These are phyloP conservation scores for Sebastes reedi DNA, from an alignment of 2,797 vertebrate genomes.

Conservation along the genomic window DNA sequence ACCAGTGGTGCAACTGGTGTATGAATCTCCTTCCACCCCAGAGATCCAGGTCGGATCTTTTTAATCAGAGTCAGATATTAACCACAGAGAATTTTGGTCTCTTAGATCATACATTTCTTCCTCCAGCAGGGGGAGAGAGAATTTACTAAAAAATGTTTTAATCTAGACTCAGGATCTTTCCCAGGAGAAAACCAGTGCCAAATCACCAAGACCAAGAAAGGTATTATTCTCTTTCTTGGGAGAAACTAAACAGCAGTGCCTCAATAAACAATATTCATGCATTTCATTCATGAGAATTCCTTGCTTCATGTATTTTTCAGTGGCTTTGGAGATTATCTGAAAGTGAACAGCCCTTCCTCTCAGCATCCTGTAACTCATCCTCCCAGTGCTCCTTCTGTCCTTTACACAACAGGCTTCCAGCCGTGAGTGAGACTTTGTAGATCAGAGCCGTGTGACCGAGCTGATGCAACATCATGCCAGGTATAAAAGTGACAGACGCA, in stretches of 20 bases:
- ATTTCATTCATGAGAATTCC: neutral
- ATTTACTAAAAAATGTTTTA: neutral
- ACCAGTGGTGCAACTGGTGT: conserved; percentile 4
- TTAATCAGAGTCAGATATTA: conserved; percentile 29
- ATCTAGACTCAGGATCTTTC: conserved; percentile 1
- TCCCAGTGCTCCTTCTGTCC: neutral
- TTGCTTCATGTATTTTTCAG: conserved; percentile 34
- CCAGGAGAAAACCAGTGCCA: neutral
- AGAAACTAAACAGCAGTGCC: neutral
- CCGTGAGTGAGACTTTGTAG: neutral
- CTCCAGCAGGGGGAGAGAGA: neutral
- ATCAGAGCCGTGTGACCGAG: conserved; percentile 19
- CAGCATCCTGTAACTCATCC: conserved; percentile 21
- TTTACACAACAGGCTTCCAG: conserved; percentile 16
- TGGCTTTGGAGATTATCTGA: conserved; percentile 26
- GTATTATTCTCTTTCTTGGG: neutral
- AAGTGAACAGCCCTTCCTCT: conserved; percentile 13
- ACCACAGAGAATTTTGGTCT: neutral
- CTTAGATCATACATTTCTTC: conserved; percentile 15
- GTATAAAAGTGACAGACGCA: conserved; percentile 39
- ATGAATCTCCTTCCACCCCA: neutral
- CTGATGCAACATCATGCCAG: conserved; percentile 30
- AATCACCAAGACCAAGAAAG: neutral
- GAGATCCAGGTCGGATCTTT: neutral
- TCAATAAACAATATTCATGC: conserved; percentile 14